Evolutionary conservation across 1,140 invertebrate species (phyloP).

Genomic region (Thaumatotibia leucotreta): DNA sequence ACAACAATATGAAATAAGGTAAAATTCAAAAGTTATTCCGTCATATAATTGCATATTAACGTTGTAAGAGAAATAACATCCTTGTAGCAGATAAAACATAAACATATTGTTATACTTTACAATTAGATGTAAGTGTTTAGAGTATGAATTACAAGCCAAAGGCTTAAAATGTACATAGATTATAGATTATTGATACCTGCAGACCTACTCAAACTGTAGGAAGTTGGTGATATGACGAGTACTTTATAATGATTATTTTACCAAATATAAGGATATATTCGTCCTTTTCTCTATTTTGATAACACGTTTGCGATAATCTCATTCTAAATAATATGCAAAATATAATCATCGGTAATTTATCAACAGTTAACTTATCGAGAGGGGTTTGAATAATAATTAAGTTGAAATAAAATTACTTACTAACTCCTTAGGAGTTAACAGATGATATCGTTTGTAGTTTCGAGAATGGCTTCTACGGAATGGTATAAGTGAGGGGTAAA

Average conservation of each 20-base stretch:
- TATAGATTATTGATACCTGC: not conserved
- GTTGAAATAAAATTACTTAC: not conserved
- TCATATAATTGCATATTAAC: slow-evolving; percentile 28
- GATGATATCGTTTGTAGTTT: not conserved
- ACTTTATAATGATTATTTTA: not conserved
- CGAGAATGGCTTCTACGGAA: not conserved
- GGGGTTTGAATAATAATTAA: too few relatives aligned
- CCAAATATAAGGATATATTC: not conserved
- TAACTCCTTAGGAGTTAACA: not conserved
- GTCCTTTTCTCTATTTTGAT: not conserved
- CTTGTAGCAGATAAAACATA: slow-evolving; percentile 17
- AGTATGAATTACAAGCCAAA: slow-evolving; percentile 21
- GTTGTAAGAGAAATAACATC: slow-evolving; percentile 15
- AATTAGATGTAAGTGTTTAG: slow-evolving; percentile 30
- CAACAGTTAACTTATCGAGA: too few relatives aligned
- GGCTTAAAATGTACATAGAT: slow-evolving; percentile 12
- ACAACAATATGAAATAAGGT: not conserved
- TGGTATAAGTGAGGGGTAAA: not conserved
- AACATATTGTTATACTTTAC: slow-evolving; percentile 33
- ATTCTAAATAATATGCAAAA: not conserved
- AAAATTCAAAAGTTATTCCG: slow-evolving; percentile 24
- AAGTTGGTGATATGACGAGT: not conserved
- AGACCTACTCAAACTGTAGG: slow-evolving; percentile 4
- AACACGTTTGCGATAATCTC: not conserved
- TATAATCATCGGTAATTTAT: too few relatives aligned